Evolutionary conservation across 1,140 invertebrate species (phyloP).

Genomic region (Drosophila ohnishii): DNA sequence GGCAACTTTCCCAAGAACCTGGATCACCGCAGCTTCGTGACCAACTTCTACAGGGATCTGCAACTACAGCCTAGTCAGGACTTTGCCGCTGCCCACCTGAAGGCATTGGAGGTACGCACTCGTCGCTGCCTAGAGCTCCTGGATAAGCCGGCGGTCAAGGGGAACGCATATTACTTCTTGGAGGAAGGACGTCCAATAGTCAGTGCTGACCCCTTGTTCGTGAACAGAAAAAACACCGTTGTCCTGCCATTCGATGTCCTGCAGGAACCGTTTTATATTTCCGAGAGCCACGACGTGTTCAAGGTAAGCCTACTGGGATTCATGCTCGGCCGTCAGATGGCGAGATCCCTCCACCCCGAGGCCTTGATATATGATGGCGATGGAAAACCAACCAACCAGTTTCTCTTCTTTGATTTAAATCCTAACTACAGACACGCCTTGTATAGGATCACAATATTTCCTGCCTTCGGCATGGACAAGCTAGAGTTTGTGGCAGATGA

Average conservation of each 20-base stretch:
- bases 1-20: background rate
- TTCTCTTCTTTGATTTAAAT: background rate
- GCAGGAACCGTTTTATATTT: background rate
- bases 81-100: background rate
- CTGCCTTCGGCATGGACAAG: background rate
- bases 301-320: background rate
- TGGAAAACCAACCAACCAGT: background rate
- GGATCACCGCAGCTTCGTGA: background rate
- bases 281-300: background rate
- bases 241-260: background rate
- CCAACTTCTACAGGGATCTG: background rate
- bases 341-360: background rate
- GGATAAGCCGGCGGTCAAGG: background rate
- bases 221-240: background rate
- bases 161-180: background rate
- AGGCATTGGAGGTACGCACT: background rate
- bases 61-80: background rate
- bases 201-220: background rate
- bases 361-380: background rate
- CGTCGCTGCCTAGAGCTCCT: background rate
- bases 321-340: background rate
- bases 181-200: background rate
- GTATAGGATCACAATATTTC: background rate
- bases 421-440: fast-evolving
- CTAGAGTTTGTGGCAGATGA: background rate